Evolutionary conservation across 2,113 vertebrate species (phyloP).

Genomic region (Gymnogyps californianus): DNA sequence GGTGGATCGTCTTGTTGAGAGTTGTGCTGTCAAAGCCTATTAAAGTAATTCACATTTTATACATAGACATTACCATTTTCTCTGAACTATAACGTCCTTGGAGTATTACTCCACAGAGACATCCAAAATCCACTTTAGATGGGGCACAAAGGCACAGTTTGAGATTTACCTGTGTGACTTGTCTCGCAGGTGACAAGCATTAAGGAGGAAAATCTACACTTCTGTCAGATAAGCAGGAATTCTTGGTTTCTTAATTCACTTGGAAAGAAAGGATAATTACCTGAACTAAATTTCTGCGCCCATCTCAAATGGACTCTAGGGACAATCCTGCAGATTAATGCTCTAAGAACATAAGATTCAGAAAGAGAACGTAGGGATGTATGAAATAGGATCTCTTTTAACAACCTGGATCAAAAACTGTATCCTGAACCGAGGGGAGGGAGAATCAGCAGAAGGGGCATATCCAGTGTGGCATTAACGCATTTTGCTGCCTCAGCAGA

Average conservation of each 20-base stretch:
- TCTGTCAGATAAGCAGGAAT: conserved; percentile 51
- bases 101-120: conserved; percentile 49
- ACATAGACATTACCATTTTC: conserved; percentile 61
- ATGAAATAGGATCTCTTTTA: conserved; percentile 64
- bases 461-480: neutral
- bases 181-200: conserved; percentile 53
- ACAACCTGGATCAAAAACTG: conserved; percentile 53
- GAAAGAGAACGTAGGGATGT: conserved; percentile 20
- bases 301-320: conserved; percentile 61
- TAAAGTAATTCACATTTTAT: conserved; percentile 57
- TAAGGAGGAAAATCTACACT: conserved; percentile 40
- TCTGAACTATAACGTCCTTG: conserved; percentile 40
- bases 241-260: conserved; percentile 48
- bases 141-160: conserved; percentile 38
- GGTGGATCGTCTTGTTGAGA: conserved; percentile 46
- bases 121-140: conserved; percentile 55
- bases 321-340: conserved; percentile 67
- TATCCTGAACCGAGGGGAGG: neutral
- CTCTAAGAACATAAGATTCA: conserved; percentile 55
- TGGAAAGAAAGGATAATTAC: conserved; percentile 68
- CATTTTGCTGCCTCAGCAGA: neutral
- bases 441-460: neutral
- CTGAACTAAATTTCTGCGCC: conserved; percentile 62
- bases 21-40: conserved; percentile 44
- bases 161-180: conserved; percentile 49